These are phyloP conservation scores for Anthoscopus minutus DNA, from an alignment of 2,113 vertebrate genomes.

Conservation along the genomic window DNA sequence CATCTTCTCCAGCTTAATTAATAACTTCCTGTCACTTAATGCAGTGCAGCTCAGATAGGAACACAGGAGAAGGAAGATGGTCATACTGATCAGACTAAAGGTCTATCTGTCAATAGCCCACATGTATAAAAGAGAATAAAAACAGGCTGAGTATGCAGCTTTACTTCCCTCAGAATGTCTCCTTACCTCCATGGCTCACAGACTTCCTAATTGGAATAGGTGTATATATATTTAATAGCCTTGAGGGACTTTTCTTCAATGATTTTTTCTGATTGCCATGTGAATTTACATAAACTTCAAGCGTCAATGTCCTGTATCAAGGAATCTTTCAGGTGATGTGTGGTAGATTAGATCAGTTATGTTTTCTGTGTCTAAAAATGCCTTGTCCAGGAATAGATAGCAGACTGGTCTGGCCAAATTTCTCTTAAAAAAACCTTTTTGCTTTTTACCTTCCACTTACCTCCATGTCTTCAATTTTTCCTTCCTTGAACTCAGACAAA, in stretches of 20 bases:
- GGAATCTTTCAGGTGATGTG: not conserved
- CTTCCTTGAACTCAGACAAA: not conserved
- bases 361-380: not conserved
- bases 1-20: not conserved
- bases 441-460: not conserved
- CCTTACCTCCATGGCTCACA: not conserved
- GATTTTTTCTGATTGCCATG: not conserved
- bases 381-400: not conserved
- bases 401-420: not conserved
- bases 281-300: not conserved
- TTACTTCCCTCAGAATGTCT: not conserved
- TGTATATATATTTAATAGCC: not conserved
- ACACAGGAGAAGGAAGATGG: not conserved
- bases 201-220: not conserved
- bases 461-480: not conserved
- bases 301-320: not conserved
- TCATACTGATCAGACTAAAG: not conserved
- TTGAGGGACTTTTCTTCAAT: not conserved
- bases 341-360: not conserved
- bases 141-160: not conserved
- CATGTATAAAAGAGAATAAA: not conserved
- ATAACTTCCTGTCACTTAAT: not conserved
- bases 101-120: not conserved
- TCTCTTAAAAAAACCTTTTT: not conserved
- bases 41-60: not conserved